Evolutionary conservation across 2,113 vertebrate species (phyloP).

Genomic region (Oenanthe melanoleuca): DNA sequence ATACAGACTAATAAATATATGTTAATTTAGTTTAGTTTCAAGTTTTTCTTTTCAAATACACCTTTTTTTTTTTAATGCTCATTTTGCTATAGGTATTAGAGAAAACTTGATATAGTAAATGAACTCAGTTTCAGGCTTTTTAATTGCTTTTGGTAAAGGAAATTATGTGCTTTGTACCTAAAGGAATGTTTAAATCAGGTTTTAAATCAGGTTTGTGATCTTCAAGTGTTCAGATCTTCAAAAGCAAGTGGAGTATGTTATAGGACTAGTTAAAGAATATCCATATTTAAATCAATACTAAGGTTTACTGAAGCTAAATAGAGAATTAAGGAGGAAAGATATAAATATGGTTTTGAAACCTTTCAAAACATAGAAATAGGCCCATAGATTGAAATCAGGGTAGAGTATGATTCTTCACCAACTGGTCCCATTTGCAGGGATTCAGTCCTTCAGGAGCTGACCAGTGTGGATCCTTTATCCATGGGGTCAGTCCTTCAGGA

Average conservation of each 20-base stretch:
- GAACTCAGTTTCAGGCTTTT: background rate
- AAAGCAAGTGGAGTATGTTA: background rate
- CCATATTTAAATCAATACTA: background rate
- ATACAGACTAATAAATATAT: background rate
- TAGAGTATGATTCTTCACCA: background rate
- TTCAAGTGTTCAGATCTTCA: background rate
- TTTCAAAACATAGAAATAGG: background rate
- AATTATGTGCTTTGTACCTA: background rate
- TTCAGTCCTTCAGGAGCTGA: background rate
- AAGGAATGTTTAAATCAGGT: background rate
- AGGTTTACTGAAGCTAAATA: background rate
- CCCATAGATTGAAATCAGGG: background rate
- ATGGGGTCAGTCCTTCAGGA: background rate
- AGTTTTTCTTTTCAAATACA: background rate
- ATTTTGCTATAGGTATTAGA: background rate
- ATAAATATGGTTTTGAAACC: background rate
- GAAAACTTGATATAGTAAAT: background rate
- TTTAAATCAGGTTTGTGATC: background rate
- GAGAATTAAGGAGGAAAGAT: background rate
- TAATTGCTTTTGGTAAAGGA: background rate
- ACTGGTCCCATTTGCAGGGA: background rate
- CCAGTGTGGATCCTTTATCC: background rate
- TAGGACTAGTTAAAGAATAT: background rate
- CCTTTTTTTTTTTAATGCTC: background rate
- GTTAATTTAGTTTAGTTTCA: background rate